Evolutionary conservation across 2,888 invertebrate genomes (phyloP).

Genomic region (Ischnura elegans): DNA sequence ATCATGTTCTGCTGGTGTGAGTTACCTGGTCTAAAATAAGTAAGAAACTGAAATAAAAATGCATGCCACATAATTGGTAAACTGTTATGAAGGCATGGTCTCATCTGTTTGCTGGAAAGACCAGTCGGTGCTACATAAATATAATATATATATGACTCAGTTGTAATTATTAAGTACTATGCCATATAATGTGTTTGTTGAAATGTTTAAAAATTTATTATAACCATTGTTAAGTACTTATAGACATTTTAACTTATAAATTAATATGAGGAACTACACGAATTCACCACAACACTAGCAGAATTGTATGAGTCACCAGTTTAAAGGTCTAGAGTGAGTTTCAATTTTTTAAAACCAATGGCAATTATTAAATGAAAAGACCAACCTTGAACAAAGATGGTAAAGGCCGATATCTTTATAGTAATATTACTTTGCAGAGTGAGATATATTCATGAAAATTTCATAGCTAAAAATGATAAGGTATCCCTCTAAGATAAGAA

Average conservation of each 20-base stretch:
- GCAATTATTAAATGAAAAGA: constrained; percentile 52
- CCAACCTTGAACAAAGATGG: constrained; percentile 52
- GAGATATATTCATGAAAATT: constrained; percentile 51
- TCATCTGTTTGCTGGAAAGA: constrained; percentile 63
- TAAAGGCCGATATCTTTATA: constrained; percentile 56
- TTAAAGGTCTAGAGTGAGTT: constrained; percentile 48
- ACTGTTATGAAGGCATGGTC: constrained; percentile 65
- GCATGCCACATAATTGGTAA: constrained; percentile 63
- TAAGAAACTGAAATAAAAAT: constrained; percentile 60
- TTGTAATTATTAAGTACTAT: constrained; percentile 66
- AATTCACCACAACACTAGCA: constrained; percentile 65
- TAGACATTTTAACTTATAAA: constrained; percentile 58
- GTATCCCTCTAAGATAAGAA: constrained; percentile 32
- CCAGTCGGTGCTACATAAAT: constrained; percentile 67
- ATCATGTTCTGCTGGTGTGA: constrained; percentile 66
- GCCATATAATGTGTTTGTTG: constrained; percentile 65
- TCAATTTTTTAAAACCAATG: constrained; percentile 60
- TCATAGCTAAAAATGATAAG: constrained; percentile 34
- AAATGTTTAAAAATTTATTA: constrained; percentile 66
- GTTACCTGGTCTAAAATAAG: constrained; percentile 66
- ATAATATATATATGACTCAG: constrained; percentile 66
- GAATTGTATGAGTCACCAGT: constrained; percentile 51
- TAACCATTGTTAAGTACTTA: constrained; percentile 67
- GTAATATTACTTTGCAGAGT: not conserved
- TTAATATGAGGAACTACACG: constrained; percentile 63